Conservation (phyloP, 2,797 vertebrate genomes). For the Halcyon chelicuti region DNA sequence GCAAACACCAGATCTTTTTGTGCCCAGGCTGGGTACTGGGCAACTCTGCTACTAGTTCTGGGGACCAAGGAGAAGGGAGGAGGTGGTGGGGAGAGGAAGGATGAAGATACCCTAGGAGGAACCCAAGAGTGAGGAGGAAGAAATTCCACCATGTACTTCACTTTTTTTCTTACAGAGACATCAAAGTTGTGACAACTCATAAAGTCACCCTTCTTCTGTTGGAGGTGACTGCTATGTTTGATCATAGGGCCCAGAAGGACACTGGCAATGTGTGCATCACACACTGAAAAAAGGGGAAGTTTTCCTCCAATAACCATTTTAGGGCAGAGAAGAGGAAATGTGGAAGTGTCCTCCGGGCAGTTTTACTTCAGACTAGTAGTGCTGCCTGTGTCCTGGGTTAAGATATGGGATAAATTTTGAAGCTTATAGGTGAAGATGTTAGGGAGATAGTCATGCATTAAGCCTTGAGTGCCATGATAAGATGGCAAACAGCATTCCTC, state of each 20-base stretch:
- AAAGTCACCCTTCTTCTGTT: neutral
- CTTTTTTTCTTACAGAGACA: neutral
- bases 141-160: neutral
- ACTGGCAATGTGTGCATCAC: neutral
- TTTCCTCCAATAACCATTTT: neutral
- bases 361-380: neutral
- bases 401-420: neutral
- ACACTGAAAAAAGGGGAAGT: neutral
- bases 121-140: neutral
- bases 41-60: neutral
- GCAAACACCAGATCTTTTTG: neutral
- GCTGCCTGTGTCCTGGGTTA: neutral
- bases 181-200: neutral
- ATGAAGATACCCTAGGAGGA: neutral
- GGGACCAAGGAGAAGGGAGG: neutral
- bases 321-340: neutral
- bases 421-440: neutral
- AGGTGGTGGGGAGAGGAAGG: rapidly evolving
- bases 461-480: neutral
- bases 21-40: rapidly evolving
- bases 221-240: neutral
- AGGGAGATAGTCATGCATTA: neutral
- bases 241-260: rapidly evolving
- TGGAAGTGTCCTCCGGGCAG: neutral
- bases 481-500: neutral